Evolutionary conservation across 2,888 invertebrate species (phyloP), one percentile per base, ranked within the genome.

Genomic region (Agrochola circellaris): DNA sequence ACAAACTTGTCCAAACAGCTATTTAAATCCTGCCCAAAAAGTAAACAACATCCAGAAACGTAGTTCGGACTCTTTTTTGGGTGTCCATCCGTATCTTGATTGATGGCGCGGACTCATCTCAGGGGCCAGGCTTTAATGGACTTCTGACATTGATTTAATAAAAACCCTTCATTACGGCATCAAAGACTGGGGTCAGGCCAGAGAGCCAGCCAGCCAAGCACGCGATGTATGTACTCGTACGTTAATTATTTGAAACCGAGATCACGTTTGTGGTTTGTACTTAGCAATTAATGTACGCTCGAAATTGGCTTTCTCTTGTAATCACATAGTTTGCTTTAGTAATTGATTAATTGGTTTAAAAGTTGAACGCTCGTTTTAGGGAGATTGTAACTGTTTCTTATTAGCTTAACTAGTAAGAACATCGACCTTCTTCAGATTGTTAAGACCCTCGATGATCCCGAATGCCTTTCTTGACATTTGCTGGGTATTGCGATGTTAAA

Each of bases 81-180:
- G 85, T 88, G 90, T 90, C 89, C 91, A 91, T 92, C 89, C 90
- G 93, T 94, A 93, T 93, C 93, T 91, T 96, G 96, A 96, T 96
- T 95, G 96, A 96, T 96, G 92, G 93, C 89, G 89, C 84, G 76
- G 86, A 90, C 90, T 91, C 91, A 87, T 90, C 90, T 91, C 89
- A 88, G 89, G 91, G 93, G 92, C 91, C 92, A 90, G 90, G 91
- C 91, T 94, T 93, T 96, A 96, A 96, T 96, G 96, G 95, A 94
- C 91, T 93, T 93, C 93, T 95, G 96, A 96, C 96, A 93, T 96
- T 96, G 96, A 96, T 96, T 96, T 95, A 96, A 96, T 96, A 96
- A 95, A 93, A 95, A 95, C 96, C 96, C 95, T 95, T 95, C 95
- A 96, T 96, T 96, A 96, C 91, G 87, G 89, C 93, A 93, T 95